Evolutionary conservation across 2,888 invertebrate genomes (phyloP).

Genomic region (Eudasyphora cyanicolor): DNA sequence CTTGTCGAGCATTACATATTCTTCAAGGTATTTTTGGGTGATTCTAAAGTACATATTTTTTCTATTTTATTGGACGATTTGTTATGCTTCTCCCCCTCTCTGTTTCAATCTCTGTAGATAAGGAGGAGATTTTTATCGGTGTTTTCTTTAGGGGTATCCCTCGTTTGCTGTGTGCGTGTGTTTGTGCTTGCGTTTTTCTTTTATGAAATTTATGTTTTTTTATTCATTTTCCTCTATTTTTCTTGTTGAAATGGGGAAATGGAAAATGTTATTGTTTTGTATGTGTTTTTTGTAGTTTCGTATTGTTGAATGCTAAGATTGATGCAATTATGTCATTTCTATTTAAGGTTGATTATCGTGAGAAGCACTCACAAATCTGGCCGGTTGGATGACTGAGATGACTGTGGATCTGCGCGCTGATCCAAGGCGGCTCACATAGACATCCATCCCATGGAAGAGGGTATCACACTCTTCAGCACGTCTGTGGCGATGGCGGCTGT

Average conservation of each 20-base stretch:
- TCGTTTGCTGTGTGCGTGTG: background rate
- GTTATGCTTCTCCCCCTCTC: slow-evolving; percentile 22
- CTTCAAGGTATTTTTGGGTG: background rate
- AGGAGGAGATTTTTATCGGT: background rate
- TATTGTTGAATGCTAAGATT: too few species aligned
- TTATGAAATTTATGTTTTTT: too few species aligned
- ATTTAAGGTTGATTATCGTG: slow-evolving; percentile 55
- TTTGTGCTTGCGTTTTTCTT: slow-evolving; percentile 12
- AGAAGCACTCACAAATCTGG: slow-evolving; percentile 38
- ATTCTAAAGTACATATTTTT: slow-evolving; percentile 12
- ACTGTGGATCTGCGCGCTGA: too few species aligned
- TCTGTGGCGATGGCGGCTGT: background rate
- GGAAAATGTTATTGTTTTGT: background rate
- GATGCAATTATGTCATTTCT: slow-evolving; percentile 55
- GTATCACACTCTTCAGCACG: background rate
- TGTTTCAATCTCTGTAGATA: too few species aligned
- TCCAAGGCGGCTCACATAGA: background rate
- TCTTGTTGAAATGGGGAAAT: slow-evolving; percentile 6
- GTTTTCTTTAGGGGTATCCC: slow-evolving; percentile 15
- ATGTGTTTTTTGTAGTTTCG: background rate
- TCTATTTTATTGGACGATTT: slow-evolving; percentile 44
- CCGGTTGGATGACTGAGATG: too few species aligned
- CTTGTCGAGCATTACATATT: slow-evolving; percentile 1
- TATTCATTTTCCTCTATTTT: background rate
- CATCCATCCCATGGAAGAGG: background rate